phyloP scores from a whole-genome alignment of 1,140 invertebrate genomes.

The Octopus sinensis region DNA sequence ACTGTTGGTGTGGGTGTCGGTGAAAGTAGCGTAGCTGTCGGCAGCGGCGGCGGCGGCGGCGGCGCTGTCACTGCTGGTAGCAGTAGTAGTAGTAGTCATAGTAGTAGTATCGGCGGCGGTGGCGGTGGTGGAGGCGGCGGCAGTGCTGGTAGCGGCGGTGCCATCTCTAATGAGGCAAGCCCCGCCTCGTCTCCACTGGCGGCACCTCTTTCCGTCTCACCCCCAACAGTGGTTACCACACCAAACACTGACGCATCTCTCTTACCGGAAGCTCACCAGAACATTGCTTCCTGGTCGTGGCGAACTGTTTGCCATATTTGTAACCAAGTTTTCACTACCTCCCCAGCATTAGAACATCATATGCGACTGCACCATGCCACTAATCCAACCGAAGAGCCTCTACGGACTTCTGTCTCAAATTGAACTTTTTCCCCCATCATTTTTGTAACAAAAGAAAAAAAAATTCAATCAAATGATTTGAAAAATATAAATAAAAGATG shows the following conservation, averaged over 20 bases:
- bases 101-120: not conserved
- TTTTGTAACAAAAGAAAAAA: no score
- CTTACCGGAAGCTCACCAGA: constrained; percentile 26
- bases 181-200: not conserved
- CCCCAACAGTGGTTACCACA: constrained; percentile 21
- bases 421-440: not conserved
- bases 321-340: constrained; percentile 53
- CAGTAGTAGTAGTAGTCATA: not conserved
- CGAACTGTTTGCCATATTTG: constrained; percentile 55
- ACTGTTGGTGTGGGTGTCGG: not conserved
- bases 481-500: no score
- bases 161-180: not conserved
- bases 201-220: constrained; percentile 28
- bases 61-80: not conserved
- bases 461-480: no score
- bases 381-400: not conserved
- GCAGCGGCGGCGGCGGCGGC: not conserved
- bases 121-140: not conserved
- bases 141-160: not conserved
- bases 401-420: not conserved
- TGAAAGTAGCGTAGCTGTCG: not conserved
- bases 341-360: constrained; percentile 54
- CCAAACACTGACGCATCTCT: constrained; percentile 18
- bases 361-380: constrained; percentile 46
- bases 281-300: constrained; percentile 46